Conservation (phyloP, 1,140 invertebrate species). For the Lamellibrachia luymesi region DNA sequence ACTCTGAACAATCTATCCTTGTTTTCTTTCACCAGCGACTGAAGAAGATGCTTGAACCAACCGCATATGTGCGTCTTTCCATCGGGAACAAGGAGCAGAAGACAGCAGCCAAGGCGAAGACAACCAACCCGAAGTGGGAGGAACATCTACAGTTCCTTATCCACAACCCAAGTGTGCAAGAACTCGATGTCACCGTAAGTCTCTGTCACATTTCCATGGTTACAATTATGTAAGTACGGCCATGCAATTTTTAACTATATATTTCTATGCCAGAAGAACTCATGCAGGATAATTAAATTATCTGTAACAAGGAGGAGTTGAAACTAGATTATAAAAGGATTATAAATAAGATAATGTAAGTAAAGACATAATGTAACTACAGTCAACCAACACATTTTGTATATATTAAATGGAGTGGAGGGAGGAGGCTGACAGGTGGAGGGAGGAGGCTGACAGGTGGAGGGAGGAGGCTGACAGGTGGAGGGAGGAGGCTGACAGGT, state of each 20-base stretch:
- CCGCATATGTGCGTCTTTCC: constrained; percentile 47
- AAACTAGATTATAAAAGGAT: not conserved
- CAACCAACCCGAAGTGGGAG: constrained; percentile 63
- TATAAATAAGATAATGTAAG: not conserved
- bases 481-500: too few relatives aligned
- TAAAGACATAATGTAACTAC: too few relatives aligned
- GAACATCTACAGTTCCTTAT: constrained; percentile 86
- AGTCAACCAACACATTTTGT: not conserved
- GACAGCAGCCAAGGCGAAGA: constrained; percentile 51
- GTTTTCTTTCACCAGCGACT: constrained; percentile 28
- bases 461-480: too few relatives aligned
- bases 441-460: too few relatives aligned
- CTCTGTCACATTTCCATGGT: not conserved
- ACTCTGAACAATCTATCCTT: not conserved
- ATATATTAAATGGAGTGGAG: not conserved
- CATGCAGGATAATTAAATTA: not conserved
- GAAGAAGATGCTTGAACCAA: constrained; percentile 53
- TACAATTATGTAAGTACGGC: not conserved
- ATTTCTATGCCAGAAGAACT: not conserved
- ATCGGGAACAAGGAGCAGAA: constrained; percentile 46
- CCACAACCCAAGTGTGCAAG: constrained; percentile 82
- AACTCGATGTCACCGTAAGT: constrained; percentile 71
- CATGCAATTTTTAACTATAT: not conserved
- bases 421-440: too few relatives aligned
- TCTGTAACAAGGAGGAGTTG: not conserved